Evolutionary conservation across 2,888 invertebrate genomes (phyloP).

Genomic region (Folsomia manolachei): DNA sequence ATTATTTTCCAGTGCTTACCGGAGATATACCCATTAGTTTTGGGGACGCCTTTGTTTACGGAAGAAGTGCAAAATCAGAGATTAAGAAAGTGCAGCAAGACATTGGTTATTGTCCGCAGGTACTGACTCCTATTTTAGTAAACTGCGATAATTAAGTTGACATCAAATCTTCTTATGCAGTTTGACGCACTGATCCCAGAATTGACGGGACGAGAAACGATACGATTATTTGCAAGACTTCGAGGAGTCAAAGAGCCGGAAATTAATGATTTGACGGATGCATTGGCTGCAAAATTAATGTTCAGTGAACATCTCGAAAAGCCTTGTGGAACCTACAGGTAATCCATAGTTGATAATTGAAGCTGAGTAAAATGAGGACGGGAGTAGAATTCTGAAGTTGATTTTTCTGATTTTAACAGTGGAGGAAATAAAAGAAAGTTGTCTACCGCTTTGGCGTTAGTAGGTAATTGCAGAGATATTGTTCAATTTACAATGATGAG

Average conservation of each 20-base stretch:
- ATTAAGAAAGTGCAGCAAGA: conserved; percentile 51
- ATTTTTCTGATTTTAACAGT: conserved; percentile 54
- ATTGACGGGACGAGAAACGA: conserved; percentile 68
- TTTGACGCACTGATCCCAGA: conserved; percentile 71
- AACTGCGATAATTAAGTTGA: not conserved
- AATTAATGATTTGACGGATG: conserved; percentile 54
- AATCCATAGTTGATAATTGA: too few species aligned
- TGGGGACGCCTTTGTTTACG: conserved; percentile 68
- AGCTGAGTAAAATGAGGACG: not conserved
- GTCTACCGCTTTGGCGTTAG: conserved; percentile 67
- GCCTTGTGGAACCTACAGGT: conserved; percentile 55
- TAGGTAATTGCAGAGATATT: too few species aligned
- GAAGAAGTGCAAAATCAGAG: conserved; percentile 54
- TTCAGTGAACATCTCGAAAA: conserved; percentile 65
- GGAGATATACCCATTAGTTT: conserved; percentile 71
- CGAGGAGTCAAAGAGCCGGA: conserved; percentile 60
- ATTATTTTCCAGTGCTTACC: conserved; percentile 68
- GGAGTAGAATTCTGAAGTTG: not conserved
- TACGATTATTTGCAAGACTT: conserved; percentile 65
- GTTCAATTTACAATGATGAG: too few species aligned
- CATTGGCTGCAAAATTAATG: conserved; percentile 62
- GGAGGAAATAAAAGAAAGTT: conserved; percentile 74
- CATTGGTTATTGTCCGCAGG: conserved; percentile 69
- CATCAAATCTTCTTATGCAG: conserved; percentile 58
- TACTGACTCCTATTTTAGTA: not conserved